Base-by-base conservation (phyloP, 2,888 invertebrate genomes). In the Caenorhabditis japonica region DNA sequence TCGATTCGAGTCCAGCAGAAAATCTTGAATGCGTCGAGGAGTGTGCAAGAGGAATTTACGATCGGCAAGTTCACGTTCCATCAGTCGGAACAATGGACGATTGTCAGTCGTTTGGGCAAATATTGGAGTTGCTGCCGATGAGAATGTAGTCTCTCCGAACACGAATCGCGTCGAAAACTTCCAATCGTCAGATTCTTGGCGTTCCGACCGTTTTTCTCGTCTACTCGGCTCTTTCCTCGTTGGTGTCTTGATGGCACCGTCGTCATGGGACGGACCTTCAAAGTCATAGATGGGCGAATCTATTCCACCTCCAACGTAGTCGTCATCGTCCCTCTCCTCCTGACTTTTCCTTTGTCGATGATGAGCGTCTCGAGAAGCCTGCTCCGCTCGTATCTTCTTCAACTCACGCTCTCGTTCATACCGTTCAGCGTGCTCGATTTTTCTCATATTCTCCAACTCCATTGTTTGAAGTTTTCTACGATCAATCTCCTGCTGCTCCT, bases 21-120 rank as follows among this genome's bases (percentile, higher is more conserved):
- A 72, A 2, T 41, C 38, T 47, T 52, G 59, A 25, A 72, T 60
- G 13, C 36, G 33, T 23, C 59, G 49, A 7, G 72, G 59, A 8
- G 43, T 59, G 55, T 66, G 59, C 19, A 69, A 34, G 27, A 33
- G 30, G 56, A 56, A 69, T 3, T 59, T 59, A 10, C 53, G 44
- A 5, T 60, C 51, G 17, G 33, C 27, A 0, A 68, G 10, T 21
- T 51, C 5, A 1, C 52, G 36, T 0, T 44, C n/a, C 23, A 68
- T 59, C n/a, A 47, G 25, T 15, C 46, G 46, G 19, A 49, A 64
- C 33, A 64, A 13, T 0, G 55, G 34, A 10, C 56, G 51, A 33
- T 61, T 61, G 36, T 61, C 55, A 2, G 38, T 38, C 23, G 44
- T 44, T 34, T 58, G 64, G 1, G 64, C 34, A 23, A 64, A 64